phyloP scores from a whole-genome alignment of 2,113 vertebrate genomes.

The Puffinus mauretanicus region DNA sequence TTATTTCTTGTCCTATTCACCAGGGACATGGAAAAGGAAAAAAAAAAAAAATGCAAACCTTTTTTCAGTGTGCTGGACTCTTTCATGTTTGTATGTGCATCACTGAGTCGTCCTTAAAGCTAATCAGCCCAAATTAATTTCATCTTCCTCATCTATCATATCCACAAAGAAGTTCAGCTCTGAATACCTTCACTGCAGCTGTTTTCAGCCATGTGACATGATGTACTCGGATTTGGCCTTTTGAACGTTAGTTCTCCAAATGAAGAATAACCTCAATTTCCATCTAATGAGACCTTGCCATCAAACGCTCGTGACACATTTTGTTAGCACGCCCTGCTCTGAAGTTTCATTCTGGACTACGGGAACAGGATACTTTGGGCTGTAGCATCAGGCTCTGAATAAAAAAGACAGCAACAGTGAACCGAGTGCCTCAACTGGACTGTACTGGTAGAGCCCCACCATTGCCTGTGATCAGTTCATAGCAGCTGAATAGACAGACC shows the following conservation, averaged over 20 bases:
- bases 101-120: neutral
- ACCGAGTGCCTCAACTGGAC: neutral
- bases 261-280: neutral
- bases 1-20: neutral
- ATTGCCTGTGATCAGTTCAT: neutral
- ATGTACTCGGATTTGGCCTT: rapidly evolving
- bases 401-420: neutral
- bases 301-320: rapidly evolving
- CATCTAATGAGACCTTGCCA: neutral
- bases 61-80: neutral
- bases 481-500: neutral
- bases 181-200: neutral
- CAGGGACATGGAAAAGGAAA: neutral
- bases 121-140: neutral
- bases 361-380: neutral
- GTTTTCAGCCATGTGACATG: neutral
- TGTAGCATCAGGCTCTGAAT: neutral
- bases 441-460: neutral
- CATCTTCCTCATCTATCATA: neutral
- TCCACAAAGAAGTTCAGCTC: neutral
- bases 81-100: neutral
- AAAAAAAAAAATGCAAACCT: neutral
- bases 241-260: neutral
- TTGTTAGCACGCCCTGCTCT: rapidly evolving
- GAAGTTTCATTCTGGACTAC: neutral